Evolutionary conservation across 2,888 invertebrate species (phyloP).

Genomic region (Caenorhabditis sinica): DNA sequence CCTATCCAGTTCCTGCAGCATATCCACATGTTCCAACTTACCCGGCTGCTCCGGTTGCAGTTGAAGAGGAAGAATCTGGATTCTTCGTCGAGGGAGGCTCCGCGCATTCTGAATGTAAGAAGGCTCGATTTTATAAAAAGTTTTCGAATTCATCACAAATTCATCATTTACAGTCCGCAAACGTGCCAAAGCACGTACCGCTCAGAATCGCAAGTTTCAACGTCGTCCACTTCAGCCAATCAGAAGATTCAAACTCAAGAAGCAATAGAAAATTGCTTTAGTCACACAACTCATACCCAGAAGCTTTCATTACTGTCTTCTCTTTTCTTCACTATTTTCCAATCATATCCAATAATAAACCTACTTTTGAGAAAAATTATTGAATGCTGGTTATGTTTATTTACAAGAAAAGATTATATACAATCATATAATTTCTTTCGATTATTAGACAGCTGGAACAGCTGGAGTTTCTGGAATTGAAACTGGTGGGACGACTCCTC

Average conservation of each 20-base stretch:
- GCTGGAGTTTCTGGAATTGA: not conserved
- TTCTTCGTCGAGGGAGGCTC: not conserved
- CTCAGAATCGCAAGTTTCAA: constrained; percentile 45
- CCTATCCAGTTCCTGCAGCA: not conserved
- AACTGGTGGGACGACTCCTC: not conserved
- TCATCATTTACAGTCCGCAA: constrained; percentile 37
- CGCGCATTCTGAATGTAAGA: constrained; percentile 30
- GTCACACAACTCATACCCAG: not conserved
- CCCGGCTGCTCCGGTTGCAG: not conserved
- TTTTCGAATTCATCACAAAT: not conserved
- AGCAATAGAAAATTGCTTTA: constrained; percentile 3
- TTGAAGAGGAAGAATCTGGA: not conserved
- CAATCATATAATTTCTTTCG: not conserved
- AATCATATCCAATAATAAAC: not conserved
- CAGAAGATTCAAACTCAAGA: constrained; percentile 44
- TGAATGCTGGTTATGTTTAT: not conserved
- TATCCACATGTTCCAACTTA: constrained; percentile 8
- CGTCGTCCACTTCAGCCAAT: constrained; percentile 53
- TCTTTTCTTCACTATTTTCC: too few relatives aligned
- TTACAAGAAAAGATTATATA: constrained; percentile 2
- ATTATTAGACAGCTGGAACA: not conserved
- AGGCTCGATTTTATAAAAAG: too few relatives aligned
- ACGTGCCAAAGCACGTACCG: constrained; percentile 47
- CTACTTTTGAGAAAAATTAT: not conserved
- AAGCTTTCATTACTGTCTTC: too few relatives aligned